Conservation (phyloP, 1,140 invertebrate genomes). For the Cydia strobilella region DNA sequence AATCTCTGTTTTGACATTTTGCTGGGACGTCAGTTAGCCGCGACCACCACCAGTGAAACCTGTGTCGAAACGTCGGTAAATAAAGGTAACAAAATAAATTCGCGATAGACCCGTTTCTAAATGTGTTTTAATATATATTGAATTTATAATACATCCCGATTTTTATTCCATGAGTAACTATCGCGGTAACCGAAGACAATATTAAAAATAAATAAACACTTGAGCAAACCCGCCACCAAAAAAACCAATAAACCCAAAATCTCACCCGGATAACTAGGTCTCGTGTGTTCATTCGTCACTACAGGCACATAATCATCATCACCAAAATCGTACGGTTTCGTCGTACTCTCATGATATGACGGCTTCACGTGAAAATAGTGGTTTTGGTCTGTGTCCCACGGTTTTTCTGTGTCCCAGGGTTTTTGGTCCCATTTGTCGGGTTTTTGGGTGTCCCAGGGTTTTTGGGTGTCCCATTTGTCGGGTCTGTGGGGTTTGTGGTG, state of each 20-base stretch:
- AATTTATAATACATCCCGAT: no score
- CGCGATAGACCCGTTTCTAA: no score
- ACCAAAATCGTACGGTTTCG: slow-evolving; percentile 63
- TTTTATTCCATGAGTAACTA: no score
- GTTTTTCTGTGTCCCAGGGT: slow-evolving; percentile 55
- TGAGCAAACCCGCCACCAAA: slow-evolving; percentile 44
- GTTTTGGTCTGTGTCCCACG: slow-evolving; percentile 61
- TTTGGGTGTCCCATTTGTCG: slow-evolving; percentile 45
- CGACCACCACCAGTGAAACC: no score
- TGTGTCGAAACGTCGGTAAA: no score
- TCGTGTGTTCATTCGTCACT: slow-evolving; percentile 60
- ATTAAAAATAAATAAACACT: no score
- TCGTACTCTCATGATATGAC: slow-evolving; percentile 74
- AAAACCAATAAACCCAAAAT: slow-evolving; percentile 43
- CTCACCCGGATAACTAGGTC: slow-evolving; percentile 77
- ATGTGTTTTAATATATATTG: no score
- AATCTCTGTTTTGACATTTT: no score
- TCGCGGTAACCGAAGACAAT: no score
- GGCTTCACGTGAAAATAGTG: slow-evolving; percentile 77
- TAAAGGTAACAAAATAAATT: no score
- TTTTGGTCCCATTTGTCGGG: slow-evolving; percentile 52
- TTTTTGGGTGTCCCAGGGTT: slow-evolving; percentile 52
- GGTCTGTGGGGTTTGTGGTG: slow-evolving; percentile 65
- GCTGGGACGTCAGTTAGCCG: no score
- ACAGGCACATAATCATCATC: slow-evolving; percentile 73